phyloP scores from a whole-genome alignment of 2,797 vertebrate species.

The Tokudaia muenninki region DNA sequence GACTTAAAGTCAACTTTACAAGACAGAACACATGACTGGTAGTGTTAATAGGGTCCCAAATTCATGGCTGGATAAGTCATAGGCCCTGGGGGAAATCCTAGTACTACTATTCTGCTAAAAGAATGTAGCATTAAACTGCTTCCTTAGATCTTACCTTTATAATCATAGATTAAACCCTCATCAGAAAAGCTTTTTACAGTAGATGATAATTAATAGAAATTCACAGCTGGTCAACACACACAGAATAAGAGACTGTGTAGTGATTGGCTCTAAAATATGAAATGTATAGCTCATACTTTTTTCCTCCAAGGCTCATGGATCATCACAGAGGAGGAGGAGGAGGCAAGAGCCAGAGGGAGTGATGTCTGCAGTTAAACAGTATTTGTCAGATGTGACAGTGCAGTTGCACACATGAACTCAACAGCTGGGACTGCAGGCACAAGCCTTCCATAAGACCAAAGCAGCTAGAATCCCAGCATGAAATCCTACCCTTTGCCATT shows the following conservation, averaged over 20 bases:
- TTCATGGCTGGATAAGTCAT: background rate
- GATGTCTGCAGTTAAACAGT: too few species aligned
- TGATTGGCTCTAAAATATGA: background rate
- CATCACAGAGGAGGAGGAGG: background rate
- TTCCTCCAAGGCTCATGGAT: background rate
- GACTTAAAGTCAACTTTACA: too few species aligned
- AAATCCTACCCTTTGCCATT: background rate
- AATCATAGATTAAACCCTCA: background rate
- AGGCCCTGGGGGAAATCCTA: background rate
- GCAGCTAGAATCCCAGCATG: background rate
- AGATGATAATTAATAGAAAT: background rate
- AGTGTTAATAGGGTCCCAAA: background rate
- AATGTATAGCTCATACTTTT: too few species aligned
- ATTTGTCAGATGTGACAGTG: background rate
- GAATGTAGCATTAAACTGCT: background rate
- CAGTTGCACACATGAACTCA: background rate
- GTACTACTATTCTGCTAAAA: background rate
- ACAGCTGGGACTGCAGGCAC: background rate
- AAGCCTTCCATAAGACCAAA: background rate
- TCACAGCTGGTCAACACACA: background rate
- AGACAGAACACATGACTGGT: background rate
- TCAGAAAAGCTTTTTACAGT: background rate
- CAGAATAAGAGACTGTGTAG: background rate
- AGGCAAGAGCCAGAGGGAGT: background rate
- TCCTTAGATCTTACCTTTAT: background rate